Conservation (phyloP, 2,113 vertebrate species). For the Neotragus moschatus region DNA sequence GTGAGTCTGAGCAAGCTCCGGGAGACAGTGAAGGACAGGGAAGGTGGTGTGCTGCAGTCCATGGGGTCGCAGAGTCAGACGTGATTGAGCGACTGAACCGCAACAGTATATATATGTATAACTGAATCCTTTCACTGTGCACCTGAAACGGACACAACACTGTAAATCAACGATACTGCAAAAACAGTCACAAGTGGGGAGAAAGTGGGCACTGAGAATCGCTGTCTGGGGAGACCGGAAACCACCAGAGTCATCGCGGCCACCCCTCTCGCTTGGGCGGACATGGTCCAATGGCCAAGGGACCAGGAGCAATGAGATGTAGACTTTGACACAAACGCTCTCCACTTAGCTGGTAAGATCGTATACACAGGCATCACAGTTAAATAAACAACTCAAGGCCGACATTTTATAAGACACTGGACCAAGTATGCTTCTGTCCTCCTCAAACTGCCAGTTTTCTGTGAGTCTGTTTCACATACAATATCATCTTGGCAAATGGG, state of each 20-base stretch:
- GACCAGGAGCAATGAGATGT: not conserved
- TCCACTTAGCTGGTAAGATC: not conserved
- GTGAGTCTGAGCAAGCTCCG: not conserved
- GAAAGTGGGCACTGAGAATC: not conserved
- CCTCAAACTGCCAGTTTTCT: not conserved
- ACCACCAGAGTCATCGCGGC: rapidly evolving
- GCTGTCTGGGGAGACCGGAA: not conserved
- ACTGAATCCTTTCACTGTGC: not conserved
- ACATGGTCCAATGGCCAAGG: not conserved
- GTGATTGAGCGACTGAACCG: not conserved
- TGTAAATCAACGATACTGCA: not conserved
- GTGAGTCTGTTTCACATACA: not conserved
- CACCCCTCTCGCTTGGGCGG: not conserved
- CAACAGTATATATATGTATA: not conserved
- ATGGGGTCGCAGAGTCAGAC: not conserved
- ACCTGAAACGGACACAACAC: not conserved
- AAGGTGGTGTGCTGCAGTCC: not conserved
- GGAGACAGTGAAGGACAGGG: not conserved
- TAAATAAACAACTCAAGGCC: not conserved
- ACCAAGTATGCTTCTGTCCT: not conserved
- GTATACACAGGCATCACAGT: rapidly evolving
- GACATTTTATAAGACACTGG: not conserved
- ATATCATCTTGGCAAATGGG: not conserved
- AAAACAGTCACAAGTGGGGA: not conserved
- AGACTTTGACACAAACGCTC: not conserved